Conservation (phyloP, 2,113 vertebrate genomes). For the Penelope pileata region DNA sequence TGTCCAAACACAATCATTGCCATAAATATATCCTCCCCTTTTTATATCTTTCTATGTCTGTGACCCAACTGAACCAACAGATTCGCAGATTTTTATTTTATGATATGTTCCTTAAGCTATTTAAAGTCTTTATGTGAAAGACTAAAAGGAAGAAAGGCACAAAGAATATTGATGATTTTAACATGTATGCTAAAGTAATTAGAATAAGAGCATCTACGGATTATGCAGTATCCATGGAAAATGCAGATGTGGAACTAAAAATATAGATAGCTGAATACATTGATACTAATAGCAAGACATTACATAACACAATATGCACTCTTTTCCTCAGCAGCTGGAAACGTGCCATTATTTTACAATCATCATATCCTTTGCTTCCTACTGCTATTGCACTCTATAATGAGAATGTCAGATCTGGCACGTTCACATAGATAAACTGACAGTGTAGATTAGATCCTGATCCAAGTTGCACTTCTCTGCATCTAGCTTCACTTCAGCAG, state of each 20-base stretch:
- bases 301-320: not conserved
- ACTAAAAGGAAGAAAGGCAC: not conserved
- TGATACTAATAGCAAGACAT: not conserved
- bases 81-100: not conserved
- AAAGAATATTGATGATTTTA: not conserved
- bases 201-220: not conserved
- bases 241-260: not conserved
- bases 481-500: fast-evolving
- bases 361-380: not conserved
- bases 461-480: not conserved
- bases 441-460: not conserved
- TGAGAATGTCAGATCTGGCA: not conserved
- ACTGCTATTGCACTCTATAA: not conserved
- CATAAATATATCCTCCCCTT: not conserved
- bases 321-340: not conserved
- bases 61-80: not conserved
- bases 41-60: not conserved
- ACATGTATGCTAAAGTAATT: not conserved
- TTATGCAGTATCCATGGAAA: not conserved
- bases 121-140: not conserved
- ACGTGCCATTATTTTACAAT: constrained; percentile 5
- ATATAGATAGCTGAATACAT: not conserved
- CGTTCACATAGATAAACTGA: not conserved
- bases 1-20: not conserved
- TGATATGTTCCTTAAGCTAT: not conserved